Percentiles rank a stretch among this genome's conserved stretches.
Evolutionary conservation across 1,140 invertebrate genomes (phyloP).

Genomic region (Drosophila parvula): DNA sequence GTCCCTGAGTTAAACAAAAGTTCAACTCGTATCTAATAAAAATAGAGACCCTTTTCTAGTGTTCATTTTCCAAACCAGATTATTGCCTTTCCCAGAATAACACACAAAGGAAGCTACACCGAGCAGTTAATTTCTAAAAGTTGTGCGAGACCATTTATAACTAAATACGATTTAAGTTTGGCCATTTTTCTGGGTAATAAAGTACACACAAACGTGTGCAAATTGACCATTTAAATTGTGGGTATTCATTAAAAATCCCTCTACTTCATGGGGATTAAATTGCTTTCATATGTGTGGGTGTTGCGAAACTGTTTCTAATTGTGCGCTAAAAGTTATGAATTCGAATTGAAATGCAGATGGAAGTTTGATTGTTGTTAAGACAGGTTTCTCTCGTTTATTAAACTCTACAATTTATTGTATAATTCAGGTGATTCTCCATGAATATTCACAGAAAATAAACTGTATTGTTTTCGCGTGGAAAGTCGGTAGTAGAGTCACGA

Average conservation of each 20-base stretch:
- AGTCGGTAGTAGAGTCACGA: slow-evolving; percentile 37
- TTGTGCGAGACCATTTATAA: slow-evolving; percentile 17
- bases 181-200: slow-evolving; percentile 18
- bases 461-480: slow-evolving; percentile 10
- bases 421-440: slow-evolving; percentile 25
- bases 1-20: background rate
- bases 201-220: slow-evolving; percentile 21
- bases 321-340: slow-evolving; percentile 15
- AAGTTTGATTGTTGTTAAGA: background rate
- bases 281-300: background rate
- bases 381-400: background rate
- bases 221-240: slow-evolving; percentile 31
- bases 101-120: slow-evolving; percentile 8
- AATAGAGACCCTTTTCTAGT: background rate
- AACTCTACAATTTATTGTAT: slow-evolving; percentile 4
- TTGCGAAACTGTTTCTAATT: slow-evolving; percentile 8
- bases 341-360: background rate
- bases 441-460: slow-evolving; percentile 28
- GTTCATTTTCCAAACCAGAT: background rate
- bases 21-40: background rate
- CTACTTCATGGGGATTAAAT: slow-evolving; percentile 16
- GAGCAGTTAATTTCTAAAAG: background rate
- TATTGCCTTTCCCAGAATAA: background rate
- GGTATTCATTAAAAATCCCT: slow-evolving; percentile 14
- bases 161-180: slow-evolving; percentile 28